Base-by-base conservation (phyloP, 2,888 invertebrate species). In the Xylocampa areola region DNA sequence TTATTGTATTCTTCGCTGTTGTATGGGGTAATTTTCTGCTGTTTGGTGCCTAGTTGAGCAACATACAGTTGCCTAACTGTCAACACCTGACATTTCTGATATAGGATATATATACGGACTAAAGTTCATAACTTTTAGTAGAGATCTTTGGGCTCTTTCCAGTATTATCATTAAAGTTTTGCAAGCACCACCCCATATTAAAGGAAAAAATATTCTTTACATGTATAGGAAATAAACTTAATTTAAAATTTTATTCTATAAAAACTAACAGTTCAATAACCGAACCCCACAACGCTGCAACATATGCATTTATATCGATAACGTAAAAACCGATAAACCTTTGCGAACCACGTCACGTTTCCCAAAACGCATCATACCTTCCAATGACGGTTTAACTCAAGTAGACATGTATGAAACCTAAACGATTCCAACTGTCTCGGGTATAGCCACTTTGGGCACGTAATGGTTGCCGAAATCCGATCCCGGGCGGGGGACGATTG, bases 381-480 rank as follows among this genome's bases (percentile, higher is more conserved):
- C 41, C 40, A 62, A 52, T 73, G 77, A 70, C 63, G 68, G 49
- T 62, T 68, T 52, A 63, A 68, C 47, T 55, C 60, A 61, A 67
- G 54, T 47, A 68, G 61, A 66, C 60, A 64, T 67, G 68, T 65
- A 68, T 68, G 63, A 68, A 71, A 60, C 68, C 59, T 69, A 72
- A 77, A 70, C 75, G 73, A 72, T 72, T 70, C 59, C 65, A 73
- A 73, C 73, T 77, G 75, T 79, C 78, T 68, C 66, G 51, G 49
- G 54, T 63, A 64, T 63, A 68, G 72, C 67, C 72, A 72, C 70
- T 80, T 75, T 73, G 55, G 59, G 73, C 59, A 60, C 71, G 70
- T 79, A 79, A 81, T 78, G 76, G 68, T 61, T 14, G 57, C 66
- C 68, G 80, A 71, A 80, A 82, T 81, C 74, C 70, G 77, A 75